Conservation (phyloP, 2,797 vertebrate species). For the Morus bassanus region DNA sequence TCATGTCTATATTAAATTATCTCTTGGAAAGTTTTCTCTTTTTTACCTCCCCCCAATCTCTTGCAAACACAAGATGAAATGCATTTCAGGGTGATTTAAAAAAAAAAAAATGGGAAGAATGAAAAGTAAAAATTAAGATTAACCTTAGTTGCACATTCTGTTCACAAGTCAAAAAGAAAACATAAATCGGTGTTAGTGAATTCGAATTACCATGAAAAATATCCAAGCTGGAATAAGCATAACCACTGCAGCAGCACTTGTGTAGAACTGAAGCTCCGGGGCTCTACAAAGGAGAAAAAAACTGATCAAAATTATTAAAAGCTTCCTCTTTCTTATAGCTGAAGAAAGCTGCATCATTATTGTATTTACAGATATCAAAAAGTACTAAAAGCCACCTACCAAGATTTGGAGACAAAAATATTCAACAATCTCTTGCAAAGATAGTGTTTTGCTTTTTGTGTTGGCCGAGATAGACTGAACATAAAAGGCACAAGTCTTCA, state of each 20-base stretch:
- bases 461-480: not conserved
- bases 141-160: not conserved
- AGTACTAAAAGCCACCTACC: not conserved
- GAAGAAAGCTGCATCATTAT: not conserved
- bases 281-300: conserved; percentile 75
- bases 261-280: conserved; percentile 95
- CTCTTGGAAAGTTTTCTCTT: not conserved
- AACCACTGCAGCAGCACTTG: conserved; percentile 89
- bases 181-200: not conserved
- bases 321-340: not conserved
- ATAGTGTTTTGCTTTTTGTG: not conserved
- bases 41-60: not conserved
- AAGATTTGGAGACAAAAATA: not conserved
- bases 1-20: not conserved
- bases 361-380: not conserved
- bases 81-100: not conserved
- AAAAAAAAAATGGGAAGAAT: not conserved
- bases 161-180: not conserved
- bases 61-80: not conserved
- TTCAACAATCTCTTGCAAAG: not conserved
- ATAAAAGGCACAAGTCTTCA: not conserved
- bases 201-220: conserved; percentile 86
- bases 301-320: not conserved
- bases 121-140: not conserved
- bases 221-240: conserved; percentile 96